Evolutionary conservation across 2,888 invertebrate species (phyloP), one percentile per base, ranked within the genome.

Genomic region (Deilephila porcellus): DNA sequence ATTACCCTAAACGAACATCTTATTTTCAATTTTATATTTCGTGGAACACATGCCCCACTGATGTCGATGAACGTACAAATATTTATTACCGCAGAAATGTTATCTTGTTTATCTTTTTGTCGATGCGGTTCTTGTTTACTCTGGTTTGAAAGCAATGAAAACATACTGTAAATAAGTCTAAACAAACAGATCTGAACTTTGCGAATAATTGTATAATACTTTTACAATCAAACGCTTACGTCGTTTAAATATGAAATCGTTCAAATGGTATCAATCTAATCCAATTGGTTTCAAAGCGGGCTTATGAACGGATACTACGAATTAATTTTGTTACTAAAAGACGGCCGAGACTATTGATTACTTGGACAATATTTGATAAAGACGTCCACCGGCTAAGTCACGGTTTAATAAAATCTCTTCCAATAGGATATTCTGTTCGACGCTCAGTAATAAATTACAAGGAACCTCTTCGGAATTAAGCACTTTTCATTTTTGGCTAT

Each of bases 201-300:
- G 17, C 4, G 0, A 53, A 53, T 19, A 53, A 53, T n/a, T 56
- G 56, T 56, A 56, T n/a, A 19, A n/a, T 56, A n/a, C 56, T 56
- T 56, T 56, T 56, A 56, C 4, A 25, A 17, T n/a, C 7, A 56
- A 56, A 19, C 53, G 4, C 19, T 56, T 19, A 19, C 87, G 87
- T 88, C 89, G 90, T 90, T 90, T 90, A 89, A 85, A 85, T 85
- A 88, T 89, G 90, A 87, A 91, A 91, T 87, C 79, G 79, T 81
- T 82, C 83, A 79, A 82, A 85, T 87, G 85, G 83, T 87, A 88
- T 56, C 6, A 56, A 56, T 52, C 14, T 8, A 14, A 52, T 17
- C n/a, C 17, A 56, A n/a, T n/a, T 19, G 53, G n/a, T n/a, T 56
- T 56, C n/a, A 85, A 86, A 83, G 79, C 80, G 82, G 87, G 90